phyloP scores from a whole-genome alignment of 2,797 vertebrate genomes.

The Apogon hyalosoma region DNA sequence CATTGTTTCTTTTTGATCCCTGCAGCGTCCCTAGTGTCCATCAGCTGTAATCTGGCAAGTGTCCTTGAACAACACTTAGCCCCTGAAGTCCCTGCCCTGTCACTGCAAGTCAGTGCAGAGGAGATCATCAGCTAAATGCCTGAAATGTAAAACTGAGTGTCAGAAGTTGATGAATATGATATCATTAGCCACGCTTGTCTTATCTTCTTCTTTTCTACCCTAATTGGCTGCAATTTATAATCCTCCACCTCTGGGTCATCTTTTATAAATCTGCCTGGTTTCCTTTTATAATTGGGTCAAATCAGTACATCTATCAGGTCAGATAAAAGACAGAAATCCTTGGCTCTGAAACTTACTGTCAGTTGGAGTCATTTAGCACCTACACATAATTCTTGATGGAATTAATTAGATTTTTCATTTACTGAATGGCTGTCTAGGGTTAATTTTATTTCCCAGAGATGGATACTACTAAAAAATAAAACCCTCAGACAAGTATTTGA shows the following conservation, averaged over 20 bases:
- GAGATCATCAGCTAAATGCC: constrained; percentile 22
- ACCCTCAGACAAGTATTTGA: not conserved
- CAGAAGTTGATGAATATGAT: constrained; percentile 44
- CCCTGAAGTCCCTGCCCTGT: constrained; percentile 24
- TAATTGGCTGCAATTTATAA: constrained; percentile 55
- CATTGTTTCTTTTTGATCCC: not conserved
- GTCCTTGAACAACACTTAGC: constrained; percentile 34
- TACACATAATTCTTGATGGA: too few relatives aligned
- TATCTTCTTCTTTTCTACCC: constrained; percentile 27
- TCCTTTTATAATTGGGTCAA: constrained; percentile 42
- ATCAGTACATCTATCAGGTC: constrained; percentile 40
- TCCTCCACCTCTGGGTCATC: constrained; percentile 46
- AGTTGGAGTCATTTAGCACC: not conserved
- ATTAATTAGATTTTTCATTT: not conserved
- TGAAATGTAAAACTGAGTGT: constrained; percentile 41
- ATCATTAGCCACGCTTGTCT: constrained; percentile 52
- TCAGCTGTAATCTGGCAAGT: constrained; percentile 13
- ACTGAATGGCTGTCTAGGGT: not conserved
- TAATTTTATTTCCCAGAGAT: not conserved
- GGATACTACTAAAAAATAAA: not conserved
- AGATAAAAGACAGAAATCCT: constrained; percentile 15
- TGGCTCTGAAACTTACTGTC: constrained; percentile 12
- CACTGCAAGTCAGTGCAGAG: constrained; percentile 15
- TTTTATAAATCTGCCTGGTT: constrained; percentile 42
- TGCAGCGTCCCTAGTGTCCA: constrained; percentile 2